Conservation (phyloP, 1,140 invertebrate genomes). For the Drosophila repleta region DNA sequence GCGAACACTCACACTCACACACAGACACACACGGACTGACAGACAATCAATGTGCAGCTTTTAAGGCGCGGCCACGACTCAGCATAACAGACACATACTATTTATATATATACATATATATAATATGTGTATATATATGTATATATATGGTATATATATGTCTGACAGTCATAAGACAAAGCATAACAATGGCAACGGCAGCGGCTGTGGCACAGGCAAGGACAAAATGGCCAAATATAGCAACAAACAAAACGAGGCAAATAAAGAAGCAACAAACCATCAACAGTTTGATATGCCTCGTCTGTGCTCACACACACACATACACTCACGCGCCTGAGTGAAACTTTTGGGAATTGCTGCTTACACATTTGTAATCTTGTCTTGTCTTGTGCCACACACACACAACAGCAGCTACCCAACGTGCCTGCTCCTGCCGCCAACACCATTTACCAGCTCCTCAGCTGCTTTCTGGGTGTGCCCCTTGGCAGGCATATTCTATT, state of each 20-base stretch:
- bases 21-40: slow-evolving; percentile 2
- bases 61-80: slow-evolving; percentile 62
- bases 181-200: slow-evolving; percentile 66
- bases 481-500: slow-evolving; percentile 77
- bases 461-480: slow-evolving; percentile 65
- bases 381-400: slow-evolving; percentile 58
- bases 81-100: slow-evolving; percentile 13
- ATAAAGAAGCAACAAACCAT: slow-evolving; percentile 81
- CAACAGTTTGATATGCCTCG: slow-evolving; percentile 80
- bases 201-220: slow-evolving; percentile 18
- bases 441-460: slow-evolving; percentile 2
- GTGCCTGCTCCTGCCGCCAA: slow-evolving; percentile 7
- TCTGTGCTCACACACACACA: slow-evolving; percentile 44
- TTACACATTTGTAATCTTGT: slow-evolving; percentile 82
- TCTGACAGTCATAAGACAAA: slow-evolving; percentile 63
- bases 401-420: not conserved
- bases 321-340: slow-evolving; percentile 7
- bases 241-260: slow-evolving; percentile 64
- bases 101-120: slow-evolving; percentile 2
- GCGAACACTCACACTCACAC: slow-evolving; percentile 1
- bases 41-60: slow-evolving; percentile 12
- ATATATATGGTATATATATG: slow-evolving; percentile 27
- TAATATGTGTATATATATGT: not conserved
- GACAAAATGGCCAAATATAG: slow-evolving; percentile 68
- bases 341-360: slow-evolving; percentile 79